phyloP scores from a whole-genome alignment of 1,140 invertebrate genomes.

The Eumaeus atala region DNA sequence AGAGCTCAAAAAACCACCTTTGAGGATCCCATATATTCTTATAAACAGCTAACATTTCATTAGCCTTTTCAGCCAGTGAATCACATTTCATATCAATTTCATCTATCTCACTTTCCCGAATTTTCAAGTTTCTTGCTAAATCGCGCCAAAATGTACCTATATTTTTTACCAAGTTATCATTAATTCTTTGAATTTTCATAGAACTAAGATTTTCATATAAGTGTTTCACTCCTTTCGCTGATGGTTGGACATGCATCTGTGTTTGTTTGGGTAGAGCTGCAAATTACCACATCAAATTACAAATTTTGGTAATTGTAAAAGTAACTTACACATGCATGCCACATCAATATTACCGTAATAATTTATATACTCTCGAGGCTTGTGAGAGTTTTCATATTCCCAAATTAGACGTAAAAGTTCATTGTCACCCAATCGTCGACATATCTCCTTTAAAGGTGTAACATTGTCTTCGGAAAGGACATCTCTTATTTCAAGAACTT shows the following conservation, averaged over 20 bases:
- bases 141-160: slow-evolving; percentile 74
- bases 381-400: slow-evolving; percentile 37
- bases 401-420: slow-evolving; percentile 38
- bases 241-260: too few species aligned
- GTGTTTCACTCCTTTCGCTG: slow-evolving; percentile 8
- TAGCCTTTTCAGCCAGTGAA: slow-evolving; percentile 32
- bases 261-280: not conserved
- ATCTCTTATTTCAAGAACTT: slow-evolving; percentile 53
- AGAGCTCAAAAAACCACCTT: slow-evolving; percentile 53
- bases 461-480: slow-evolving; percentile 54
- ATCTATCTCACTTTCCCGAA: slow-evolving; percentile 73
- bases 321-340: not conserved
- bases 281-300: too few species aligned
- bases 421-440: slow-evolving; percentile 31
- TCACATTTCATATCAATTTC: slow-evolving; percentile 53
- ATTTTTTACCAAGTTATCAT: slow-evolving; percentile 50
- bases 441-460: slow-evolving; percentile 44
- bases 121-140: slow-evolving; percentile 68
- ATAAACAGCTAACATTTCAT: slow-evolving; percentile 38
- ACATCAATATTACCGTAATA: slow-evolving; percentile 43
- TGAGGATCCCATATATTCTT: slow-evolving; percentile 45
- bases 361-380: slow-evolving; percentile 30
- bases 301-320: too few species aligned
- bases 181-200: slow-evolving; percentile 44
- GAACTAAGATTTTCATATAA: slow-evolving; percentile 28